phyloP scores from a whole-genome alignment of 2,797 vertebrate species.

The Danio kyathit region DNA sequence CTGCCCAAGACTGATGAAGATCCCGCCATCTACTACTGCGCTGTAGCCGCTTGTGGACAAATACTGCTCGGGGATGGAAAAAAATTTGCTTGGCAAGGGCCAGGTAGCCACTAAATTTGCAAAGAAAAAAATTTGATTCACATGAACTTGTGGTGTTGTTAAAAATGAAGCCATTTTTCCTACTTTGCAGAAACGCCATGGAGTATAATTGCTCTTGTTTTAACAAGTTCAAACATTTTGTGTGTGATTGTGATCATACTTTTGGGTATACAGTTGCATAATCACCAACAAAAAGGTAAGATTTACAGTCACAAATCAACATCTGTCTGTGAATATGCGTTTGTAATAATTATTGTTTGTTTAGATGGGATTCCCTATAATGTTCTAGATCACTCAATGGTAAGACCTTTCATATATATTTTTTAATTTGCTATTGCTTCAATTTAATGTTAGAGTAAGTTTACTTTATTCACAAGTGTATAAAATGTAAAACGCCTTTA shows the following conservation, averaged over 20 bases:
- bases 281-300: not conserved
- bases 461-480: too few relatives aligned
- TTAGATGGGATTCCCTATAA: not conserved
- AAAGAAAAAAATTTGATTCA: not conserved
- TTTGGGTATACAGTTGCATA: not conserved
- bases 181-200: not conserved
- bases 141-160: too few relatives aligned
- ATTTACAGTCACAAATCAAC: not conserved
- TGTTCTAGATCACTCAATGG: not conserved
- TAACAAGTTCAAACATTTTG: too few relatives aligned
- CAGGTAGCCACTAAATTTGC: too few relatives aligned
- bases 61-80: too few relatives aligned
- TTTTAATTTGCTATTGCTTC: too few relatives aligned
- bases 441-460: too few relatives aligned
- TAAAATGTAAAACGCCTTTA: too few relatives aligned
- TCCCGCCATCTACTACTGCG: constrained; percentile 69
- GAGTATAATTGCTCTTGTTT: not conserved
- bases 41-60: constrained; percentile 62
- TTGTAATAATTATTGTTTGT: not conserved
- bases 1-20: constrained; percentile 58
- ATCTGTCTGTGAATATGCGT: not conserved
- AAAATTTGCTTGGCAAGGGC: too few relatives aligned
- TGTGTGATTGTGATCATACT: too few relatives aligned
- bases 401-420: too few relatives aligned
- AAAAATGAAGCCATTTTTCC: not conserved